Base-by-base conservation (phyloP, 2,888 invertebrate genomes). In the Apeira syringaria region DNA sequence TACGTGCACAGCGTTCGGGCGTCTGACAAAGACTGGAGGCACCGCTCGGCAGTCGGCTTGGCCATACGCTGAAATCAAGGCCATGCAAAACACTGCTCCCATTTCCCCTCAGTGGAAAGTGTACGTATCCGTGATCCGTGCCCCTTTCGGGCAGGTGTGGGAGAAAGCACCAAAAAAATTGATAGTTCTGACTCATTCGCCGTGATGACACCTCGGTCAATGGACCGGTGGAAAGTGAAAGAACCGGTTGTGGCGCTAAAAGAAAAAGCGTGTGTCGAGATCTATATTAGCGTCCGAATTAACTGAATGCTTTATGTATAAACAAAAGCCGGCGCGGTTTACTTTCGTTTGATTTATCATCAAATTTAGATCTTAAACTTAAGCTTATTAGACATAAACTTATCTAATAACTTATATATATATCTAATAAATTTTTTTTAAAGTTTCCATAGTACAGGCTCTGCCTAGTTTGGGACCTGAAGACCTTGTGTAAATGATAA, bases 81-180 rank as follows among this genome's bases (percentile, higher is more conserved):
- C 80, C 86, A 85, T 78, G 83, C 84, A 80, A 83, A 85, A 76
- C 79, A 52, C 47, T 79, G 85, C 78, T 82, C 86, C 80, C 86
- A 83, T 83, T 86, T 82, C 77, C 81, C 76, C 42, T 20, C 70
- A 74, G 80, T 87, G 84, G 87, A 87, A 87, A 87, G 87, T 86
- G 80, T 75, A 77, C 74, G 77, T 68, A 87, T 87, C 87, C 87
- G 87, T 78, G 82, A 83, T 79, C 74, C 79, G 82, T 80, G 80
- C 81, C 76, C 78, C 77, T 80, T 82, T 77, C 76, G 76, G 77
- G 70, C 86, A 87, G 84, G 86, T 84, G 85, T 81, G 82, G 81
- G 86, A 84, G 87, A 87, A 87, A 87, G 87, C 86, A 87, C 79
- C 81, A 67, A 80, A 86, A 84, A 80, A 82, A 79, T 68, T 69